Percentiles rank a stretch among this genome's conserved stretches.
Evolutionary conservation across 2,797 vertebrate genomes (phyloP).

Genomic region (Setipinna tenuifilis): DNA sequence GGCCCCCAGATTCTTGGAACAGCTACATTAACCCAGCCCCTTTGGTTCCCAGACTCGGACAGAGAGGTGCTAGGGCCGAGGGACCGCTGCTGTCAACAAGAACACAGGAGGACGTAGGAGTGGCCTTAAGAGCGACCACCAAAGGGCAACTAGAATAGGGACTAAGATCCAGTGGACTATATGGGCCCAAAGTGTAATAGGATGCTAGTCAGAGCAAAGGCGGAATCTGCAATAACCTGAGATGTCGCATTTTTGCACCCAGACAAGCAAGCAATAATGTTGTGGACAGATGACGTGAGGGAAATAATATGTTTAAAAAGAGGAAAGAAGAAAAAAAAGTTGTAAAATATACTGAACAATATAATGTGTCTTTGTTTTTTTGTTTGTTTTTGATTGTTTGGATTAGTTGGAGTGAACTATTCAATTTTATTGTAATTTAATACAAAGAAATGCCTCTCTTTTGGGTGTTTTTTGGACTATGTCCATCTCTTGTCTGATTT

Average conservation of each 20-base stretch:
- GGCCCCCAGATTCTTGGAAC: constrained; percentile 35
- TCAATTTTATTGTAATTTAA: constrained; percentile 47
- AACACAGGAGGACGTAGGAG: background rate
- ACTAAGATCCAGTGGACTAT: background rate
- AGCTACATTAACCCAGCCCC: constrained; percentile 14
- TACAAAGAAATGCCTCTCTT: constrained; percentile 25
- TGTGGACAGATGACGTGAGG: background rate
- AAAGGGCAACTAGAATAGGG: background rate
- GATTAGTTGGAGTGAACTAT: constrained; percentile 25
- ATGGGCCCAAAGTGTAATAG: constrained; percentile 7
- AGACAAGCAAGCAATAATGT: background rate
- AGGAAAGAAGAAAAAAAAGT: constrained; percentile 7
- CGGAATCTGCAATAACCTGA: background rate
- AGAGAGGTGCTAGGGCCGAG: background rate
- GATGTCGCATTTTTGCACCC: background rate
- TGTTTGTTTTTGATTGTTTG: constrained; percentile 38
- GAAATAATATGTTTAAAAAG: constrained; percentile 20
- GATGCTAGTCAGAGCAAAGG: background rate
- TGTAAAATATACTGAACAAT: constrained; percentile 9
- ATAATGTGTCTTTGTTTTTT: background rate
- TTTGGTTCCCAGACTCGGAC: background rate
- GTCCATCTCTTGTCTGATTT: constrained; percentile 36
- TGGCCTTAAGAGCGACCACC: constrained; percentile 6
- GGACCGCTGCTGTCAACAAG: background rate
- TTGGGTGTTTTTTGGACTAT: constrained; percentile 32